A percentile compares a stretch with the other conserved stretches of the same genome.
These are phyloP conservation scores for Hippoglossus stenolepis DNA, from an alignment of 2,113 vertebrate genomes.

Conservation along the genomic window DNA sequence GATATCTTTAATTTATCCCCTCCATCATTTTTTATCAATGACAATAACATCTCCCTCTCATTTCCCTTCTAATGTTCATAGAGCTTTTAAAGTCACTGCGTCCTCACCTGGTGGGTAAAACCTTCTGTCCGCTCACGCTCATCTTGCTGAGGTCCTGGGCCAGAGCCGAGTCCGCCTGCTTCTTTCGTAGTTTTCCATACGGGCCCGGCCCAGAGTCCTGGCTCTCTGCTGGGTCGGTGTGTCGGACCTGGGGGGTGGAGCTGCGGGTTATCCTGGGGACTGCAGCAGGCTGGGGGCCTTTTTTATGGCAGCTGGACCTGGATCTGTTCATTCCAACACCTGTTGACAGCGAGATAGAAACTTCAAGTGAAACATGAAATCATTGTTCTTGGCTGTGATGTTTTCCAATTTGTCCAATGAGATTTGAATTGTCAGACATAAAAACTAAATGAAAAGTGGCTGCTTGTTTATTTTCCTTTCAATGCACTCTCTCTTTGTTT, in stretches of 20 bases:
- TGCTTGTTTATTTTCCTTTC: neutral
- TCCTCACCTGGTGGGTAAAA: slow-evolving; percentile 62
- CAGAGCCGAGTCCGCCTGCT: slow-evolving; percentile 64
- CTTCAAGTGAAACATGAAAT: too few relatives aligned
- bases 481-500: neutral
- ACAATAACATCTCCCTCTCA: too few relatives aligned
- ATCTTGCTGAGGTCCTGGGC: slow-evolving; percentile 78
- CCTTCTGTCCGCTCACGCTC: slow-evolving; percentile 72
- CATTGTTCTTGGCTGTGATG: neutral
- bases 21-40: too few relatives aligned
- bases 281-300: slow-evolving; percentile 35
- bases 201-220: slow-evolving; percentile 36
- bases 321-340: slow-evolving; percentile 77
- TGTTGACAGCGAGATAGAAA: slow-evolving; percentile 14
- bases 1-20: too few relatives aligned
- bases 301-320: slow-evolving; percentile 65
- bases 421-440: too few relatives aligned
- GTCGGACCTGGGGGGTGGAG: slow-evolving; percentile 45
- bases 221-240: slow-evolving; percentile 7
- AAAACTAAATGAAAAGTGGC: neutral
- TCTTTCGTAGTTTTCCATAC: slow-evolving; percentile 61
- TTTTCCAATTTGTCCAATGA: neutral
- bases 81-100: neutral
- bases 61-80: too few relatives aligned
- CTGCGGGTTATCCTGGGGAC: slow-evolving; percentile 74